Evolutionary conservation across 1,140 invertebrate species (phyloP).

Genomic region (Scaptomyza pallida): DNA sequence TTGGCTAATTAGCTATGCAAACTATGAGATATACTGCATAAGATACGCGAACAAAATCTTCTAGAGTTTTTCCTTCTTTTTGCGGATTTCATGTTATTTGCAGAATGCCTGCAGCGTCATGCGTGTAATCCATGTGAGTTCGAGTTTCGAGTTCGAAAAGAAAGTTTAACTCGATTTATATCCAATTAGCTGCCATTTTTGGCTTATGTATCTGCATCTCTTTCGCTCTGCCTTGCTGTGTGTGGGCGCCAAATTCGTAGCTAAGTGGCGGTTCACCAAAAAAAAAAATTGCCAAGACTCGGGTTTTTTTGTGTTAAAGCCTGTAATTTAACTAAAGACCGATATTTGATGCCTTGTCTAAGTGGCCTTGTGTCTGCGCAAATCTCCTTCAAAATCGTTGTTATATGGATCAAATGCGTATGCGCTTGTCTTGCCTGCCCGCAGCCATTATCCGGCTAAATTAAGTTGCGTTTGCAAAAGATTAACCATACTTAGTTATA

Average conservation of each 20-base stretch:
- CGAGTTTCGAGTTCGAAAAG: conserved; percentile 36
- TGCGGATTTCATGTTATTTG: conserved; percentile 53
- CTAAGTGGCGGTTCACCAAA: conserved; percentile 18
- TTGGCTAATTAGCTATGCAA: conserved; percentile 80
- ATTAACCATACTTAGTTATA: conserved; percentile 23
- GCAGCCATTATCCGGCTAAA: conserved; percentile 37
- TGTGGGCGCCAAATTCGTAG: conserved; percentile 74
- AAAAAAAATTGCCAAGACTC: conserved; percentile 64
- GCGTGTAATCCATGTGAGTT: conserved; percentile 63
- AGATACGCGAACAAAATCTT: conserved; percentile 56
- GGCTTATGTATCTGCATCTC: conserved; percentile 18
- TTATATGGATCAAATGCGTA: conserved; percentile 4
- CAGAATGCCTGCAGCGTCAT: conserved; percentile 68
- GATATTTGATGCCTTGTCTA: conserved; percentile 57
- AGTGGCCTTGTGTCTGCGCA: conserved; percentile 19
- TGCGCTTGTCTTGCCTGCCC: background rate
- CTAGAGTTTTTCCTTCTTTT: conserved; percentile 7
- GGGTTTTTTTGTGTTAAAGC: conserved; percentile 24
- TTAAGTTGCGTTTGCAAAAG: conserved; percentile 37
- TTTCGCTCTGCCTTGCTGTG: conserved; percentile 28
- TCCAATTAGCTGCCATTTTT: conserved; percentile 79
- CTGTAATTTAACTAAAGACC: conserved; percentile 75
- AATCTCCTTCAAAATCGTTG: conserved; percentile 17
- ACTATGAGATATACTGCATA: conserved; percentile 77
- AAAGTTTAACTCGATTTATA: conserved; percentile 77